phyloP scores from a whole-genome alignment of 1,140 invertebrate species.

The Zaprionus vittiger region DNA sequence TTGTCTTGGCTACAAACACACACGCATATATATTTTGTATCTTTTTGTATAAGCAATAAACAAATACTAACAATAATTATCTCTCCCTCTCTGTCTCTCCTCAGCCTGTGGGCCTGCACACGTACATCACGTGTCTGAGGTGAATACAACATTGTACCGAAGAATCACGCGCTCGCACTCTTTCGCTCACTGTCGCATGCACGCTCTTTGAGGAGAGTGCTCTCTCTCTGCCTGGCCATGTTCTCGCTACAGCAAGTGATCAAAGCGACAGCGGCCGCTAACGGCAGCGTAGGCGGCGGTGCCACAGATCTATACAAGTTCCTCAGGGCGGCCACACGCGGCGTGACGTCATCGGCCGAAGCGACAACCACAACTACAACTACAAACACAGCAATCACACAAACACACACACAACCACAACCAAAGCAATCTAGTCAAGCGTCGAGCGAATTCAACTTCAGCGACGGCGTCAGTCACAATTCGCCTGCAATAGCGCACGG shows the following conservation, averaged over 20 bases:
- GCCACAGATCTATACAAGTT: conserved; percentile 46
- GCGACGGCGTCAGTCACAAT: conserved; percentile 58
- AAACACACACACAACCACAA: conserved; percentile 26
- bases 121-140: conserved; percentile 59
- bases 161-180: conserved; percentile 51
- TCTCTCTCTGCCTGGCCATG: conserved; percentile 44
- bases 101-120: conserved; percentile 33
- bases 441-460: conserved; percentile 60
- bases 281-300: conserved; percentile 29
- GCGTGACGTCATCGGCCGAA: conserved; percentile 56
- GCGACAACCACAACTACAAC: conserved; percentile 39
- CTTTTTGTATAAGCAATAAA: conserved; percentile 38
- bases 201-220: conserved; percentile 8
- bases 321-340: conserved; percentile 35
- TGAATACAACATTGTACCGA: conserved; percentile 56
- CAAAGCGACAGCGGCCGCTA: conserved; percentile 56
- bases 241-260: conserved; percentile 77
- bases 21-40: background rate
- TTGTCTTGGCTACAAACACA: conserved; percentile 12
- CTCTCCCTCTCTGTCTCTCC: conserved; percentile 7
- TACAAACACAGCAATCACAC: conserved; percentile 16
- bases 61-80: conserved; percentile 14
- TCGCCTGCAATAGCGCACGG: conserved; percentile 61
- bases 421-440: conserved; percentile 69
- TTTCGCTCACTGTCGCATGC: conserved; percentile 18